phyloP scores from a whole-genome alignment of 2,797 vertebrate genomes.

The Parambassis ranga region DNA sequence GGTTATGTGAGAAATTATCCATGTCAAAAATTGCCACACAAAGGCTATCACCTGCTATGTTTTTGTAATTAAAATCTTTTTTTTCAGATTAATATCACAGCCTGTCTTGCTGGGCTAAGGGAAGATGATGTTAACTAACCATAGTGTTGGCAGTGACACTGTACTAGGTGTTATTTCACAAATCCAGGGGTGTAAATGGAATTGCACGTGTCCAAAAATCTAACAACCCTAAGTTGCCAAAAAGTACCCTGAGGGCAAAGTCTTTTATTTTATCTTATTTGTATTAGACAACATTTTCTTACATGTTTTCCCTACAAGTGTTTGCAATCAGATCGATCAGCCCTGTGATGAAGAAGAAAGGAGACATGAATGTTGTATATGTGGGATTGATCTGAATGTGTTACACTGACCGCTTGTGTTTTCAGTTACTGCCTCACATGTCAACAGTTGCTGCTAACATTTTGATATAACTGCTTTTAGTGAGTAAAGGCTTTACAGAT shows the following conservation, averaged over 20 bases:
- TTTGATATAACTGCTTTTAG: slow-evolving; percentile 3
- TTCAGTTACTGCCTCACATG: slow-evolving; percentile 18
- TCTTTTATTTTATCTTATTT: not conserved
- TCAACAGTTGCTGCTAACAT: not conserved
- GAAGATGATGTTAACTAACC: slow-evolving; percentile 26
- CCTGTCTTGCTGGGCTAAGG: slow-evolving; percentile 5
- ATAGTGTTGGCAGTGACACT: slow-evolving; percentile 20
- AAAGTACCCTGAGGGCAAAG: not conserved
- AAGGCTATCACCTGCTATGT: slow-evolving; percentile 33
- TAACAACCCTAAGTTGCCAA: slow-evolving; percentile 12
- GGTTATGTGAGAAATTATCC: slow-evolving; percentile 24
- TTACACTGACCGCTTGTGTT: slow-evolving; percentile 2
- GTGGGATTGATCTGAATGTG: not conserved
- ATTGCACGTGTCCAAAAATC: slow-evolving; percentile 20
- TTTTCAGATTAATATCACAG: slow-evolving; percentile 25
- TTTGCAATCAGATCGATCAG: not conserved
- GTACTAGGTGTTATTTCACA: slow-evolving; percentile 19
- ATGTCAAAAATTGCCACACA: slow-evolving; percentile 26
- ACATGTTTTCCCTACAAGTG: slow-evolving; percentile 1
- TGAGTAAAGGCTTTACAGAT: not conserved
- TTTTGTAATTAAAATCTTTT: slow-evolving; percentile 38
- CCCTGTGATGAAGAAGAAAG: not conserved
- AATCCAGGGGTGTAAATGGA: slow-evolving; percentile 43
- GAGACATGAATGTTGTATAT: not conserved
- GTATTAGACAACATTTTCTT: not conserved